Percentiles rank a stretch among this genome's conserved stretches.
Conservation (phyloP, 2,797 vertebrate species). For the Gymnothorax reevesii region DNA sequence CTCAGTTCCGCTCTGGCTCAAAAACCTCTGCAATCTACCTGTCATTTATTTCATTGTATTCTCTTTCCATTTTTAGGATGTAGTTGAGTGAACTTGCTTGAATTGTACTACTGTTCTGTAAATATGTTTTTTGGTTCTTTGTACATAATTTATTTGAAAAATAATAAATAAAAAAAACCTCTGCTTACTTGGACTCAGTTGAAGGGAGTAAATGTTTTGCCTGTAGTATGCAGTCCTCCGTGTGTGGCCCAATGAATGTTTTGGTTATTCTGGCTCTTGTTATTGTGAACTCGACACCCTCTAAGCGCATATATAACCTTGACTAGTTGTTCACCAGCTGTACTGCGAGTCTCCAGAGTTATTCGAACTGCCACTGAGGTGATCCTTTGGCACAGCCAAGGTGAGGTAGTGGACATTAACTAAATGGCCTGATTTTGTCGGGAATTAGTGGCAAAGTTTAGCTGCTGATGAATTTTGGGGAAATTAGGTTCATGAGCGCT, state of each 20-base stretch:
- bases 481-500: background rate
- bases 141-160: background rate
- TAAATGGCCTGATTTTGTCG: background rate
- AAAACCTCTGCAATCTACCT: background rate
- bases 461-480: background rate
- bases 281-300: background rate
- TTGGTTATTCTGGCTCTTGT: background rate
- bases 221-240: background rate
- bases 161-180: conserved; percentile 1
- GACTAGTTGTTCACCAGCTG: background rate
- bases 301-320: background rate
- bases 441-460: background rate
- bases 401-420: background rate
- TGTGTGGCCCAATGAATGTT: background rate
- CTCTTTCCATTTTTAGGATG: background rate
- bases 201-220: conserved; percentile 3
- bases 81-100: background rate
- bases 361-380: background rate
- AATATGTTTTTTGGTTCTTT: conserved; percentile 13
- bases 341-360: background rate
- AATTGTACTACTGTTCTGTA: conserved; percentile 13
- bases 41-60: background rate
- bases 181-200: background rate
- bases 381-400: background rate
- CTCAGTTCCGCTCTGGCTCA: background rate